Evolutionary conservation across 2,113 vertebrate species (phyloP), one percentile per base, ranked within the genome.

Genomic region (Piliocolobus tephrosceles): DNA sequence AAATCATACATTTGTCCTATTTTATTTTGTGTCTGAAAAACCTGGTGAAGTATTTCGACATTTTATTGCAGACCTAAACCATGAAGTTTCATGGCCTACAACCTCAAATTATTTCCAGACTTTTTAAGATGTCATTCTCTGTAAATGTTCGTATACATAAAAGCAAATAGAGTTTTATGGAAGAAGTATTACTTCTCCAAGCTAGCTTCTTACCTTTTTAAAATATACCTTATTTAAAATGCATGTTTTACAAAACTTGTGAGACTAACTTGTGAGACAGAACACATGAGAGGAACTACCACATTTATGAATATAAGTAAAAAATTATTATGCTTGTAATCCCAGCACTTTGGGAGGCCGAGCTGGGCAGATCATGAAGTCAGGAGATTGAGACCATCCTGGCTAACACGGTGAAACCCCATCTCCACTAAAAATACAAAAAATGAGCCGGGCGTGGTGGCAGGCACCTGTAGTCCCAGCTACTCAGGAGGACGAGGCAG

Each of bases 11-110:
- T 94, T 73, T 96, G 13, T 72, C 32, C 83, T 75, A 43, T 96
- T 98, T 97, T 66, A 89, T 97, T 98, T 97, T 96, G 27, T 96
- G 79, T 98, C 95, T 94, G 91, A 95, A 92, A 97, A 97, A 97
- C 58, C 73, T 70, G 86, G 57, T 0, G 0, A 98, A 97, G 43
- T 82, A 88, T 93, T 64, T 93, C 98, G 95, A 98, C 88, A 97
- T 83, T 57, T 83, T 91, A 90, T 96, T 96, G 94, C 72, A 97
- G 38, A 97, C 92, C 72, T 95, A 98, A 98, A 91, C 58, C 57
- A 81, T 68, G 2, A 96, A 68, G 38, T 96, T 98, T 97, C 79
- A 91, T 58, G 87, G 78, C 73, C 70, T 95, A 72, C 14, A 97
- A 97, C 61, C 18, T 97, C 88, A 94, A 90, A 97, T 97, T 98